A percentile compares a stretch with the other conserved stretches of the same genome.
Evolutionary conservation across 2,113 vertebrate genomes (phyloP).

Genomic region (Copsychus sechellarum): DNA sequence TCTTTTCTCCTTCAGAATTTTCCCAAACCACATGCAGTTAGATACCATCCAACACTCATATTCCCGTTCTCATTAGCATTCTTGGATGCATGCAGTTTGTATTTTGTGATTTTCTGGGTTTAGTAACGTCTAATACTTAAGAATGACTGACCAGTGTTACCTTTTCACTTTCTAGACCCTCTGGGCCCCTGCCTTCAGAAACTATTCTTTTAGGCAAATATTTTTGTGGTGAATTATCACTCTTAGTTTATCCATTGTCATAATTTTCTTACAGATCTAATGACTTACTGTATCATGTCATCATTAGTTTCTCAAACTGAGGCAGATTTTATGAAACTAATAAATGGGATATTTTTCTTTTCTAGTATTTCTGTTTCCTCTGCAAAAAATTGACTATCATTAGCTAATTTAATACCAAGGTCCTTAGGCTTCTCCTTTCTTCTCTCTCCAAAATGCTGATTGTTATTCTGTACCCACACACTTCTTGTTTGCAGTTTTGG

Average conservation of each 20-base stretch:
- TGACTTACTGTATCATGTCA: not conserved
- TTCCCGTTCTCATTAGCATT: not conserved
- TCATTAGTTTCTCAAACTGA: not conserved
- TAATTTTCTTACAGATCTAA: not conserved
- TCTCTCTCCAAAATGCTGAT: not conserved
- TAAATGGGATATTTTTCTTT: not conserved
- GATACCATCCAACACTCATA: not conserved
- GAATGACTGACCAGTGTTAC: not conserved
- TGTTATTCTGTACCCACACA: not conserved
- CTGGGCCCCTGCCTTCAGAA: not conserved
- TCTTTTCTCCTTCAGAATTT: not conserved
- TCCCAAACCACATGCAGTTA: not conserved
- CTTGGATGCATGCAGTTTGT: not conserved
- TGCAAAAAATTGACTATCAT: not conserved
- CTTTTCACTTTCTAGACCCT: constrained; percentile 11
- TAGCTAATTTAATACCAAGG: not conserved
- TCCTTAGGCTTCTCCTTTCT: not conserved
- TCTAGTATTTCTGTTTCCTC: not conserved
- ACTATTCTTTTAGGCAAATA: not conserved
- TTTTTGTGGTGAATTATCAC: not conserved
- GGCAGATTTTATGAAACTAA: not conserved
- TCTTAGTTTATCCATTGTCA: not conserved
- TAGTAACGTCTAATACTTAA: constrained; percentile 10
- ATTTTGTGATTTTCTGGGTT: constrained; percentile 4
- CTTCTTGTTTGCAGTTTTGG: not conserved